A percentile compares a stretch with the other conserved stretches of the same genome.
Evolutionary conservation across 2,113 vertebrate genomes (phyloP).

Genomic region (Macroglossus sobrinus): DNA sequence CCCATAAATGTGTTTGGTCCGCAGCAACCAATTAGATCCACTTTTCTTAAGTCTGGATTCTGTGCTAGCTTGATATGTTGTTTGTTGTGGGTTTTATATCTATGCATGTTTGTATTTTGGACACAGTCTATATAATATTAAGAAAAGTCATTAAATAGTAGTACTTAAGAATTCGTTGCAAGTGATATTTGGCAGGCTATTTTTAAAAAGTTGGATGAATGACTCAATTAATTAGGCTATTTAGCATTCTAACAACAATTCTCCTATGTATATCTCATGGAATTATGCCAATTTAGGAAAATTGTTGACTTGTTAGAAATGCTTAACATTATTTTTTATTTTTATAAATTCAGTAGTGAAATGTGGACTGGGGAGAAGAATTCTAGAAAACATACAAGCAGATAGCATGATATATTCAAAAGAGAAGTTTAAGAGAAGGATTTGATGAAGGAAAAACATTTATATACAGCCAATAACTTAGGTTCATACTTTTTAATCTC

Average conservation of each 20-base stretch:
- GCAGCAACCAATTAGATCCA: background rate
- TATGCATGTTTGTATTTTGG: background rate
- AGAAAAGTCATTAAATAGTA: background rate
- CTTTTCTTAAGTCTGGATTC: background rate
- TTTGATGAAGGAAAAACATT: background rate
- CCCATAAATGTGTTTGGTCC: background rate
- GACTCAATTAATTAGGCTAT: background rate
- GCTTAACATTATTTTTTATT: background rate
- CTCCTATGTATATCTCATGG: background rate
- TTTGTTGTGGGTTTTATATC: background rate
- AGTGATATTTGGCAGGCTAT: background rate
- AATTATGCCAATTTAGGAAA: background rate
- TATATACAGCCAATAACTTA: background rate
- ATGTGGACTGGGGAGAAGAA: background rate
- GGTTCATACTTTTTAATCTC: background rate
- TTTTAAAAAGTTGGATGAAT: background rate
- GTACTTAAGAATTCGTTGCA: background rate
- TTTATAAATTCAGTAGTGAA: background rate
- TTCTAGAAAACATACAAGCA: background rate
- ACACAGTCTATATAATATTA: background rate
- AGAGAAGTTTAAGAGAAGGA: background rate
- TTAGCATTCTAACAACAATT: background rate
- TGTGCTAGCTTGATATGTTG: background rate
- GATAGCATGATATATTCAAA: background rate
- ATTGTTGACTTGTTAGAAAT: background rate